Conservation (phyloP, 2,888 invertebrate genomes). For the Tachina fera region DNA sequence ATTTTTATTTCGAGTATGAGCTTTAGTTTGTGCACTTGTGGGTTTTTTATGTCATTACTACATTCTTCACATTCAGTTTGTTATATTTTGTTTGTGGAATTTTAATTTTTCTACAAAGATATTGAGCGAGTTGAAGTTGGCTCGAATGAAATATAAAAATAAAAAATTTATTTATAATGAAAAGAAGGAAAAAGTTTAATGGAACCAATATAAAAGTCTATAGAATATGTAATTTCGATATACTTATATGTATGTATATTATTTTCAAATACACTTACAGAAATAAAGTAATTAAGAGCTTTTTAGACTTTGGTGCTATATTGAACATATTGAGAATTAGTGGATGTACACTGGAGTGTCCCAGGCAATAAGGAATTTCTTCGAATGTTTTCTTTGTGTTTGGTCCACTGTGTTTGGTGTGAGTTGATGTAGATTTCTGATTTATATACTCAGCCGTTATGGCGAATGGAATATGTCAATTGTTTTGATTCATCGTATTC, state of each 20-base stretch:
- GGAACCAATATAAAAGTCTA: slow-evolving; percentile 74
- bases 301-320: background rate
- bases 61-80: slow-evolving; percentile 20
- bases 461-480: no score
- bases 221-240: slow-evolving; percentile 51
- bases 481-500: no score
- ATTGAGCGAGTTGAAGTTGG: slow-evolving; percentile 45
- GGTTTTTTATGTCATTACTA: slow-evolving; percentile 34
- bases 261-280: slow-evolving; percentile 36
- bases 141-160: slow-evolving; percentile 44
- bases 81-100: slow-evolving; percentile 52
- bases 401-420: no score
- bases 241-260: slow-evolving; percentile 11
- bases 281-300: background rate
- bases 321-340: no score
- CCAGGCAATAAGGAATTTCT: no score
- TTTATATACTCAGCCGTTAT: no score
- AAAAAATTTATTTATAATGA: slow-evolving; percentile 47
- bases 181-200: slow-evolving; percentile 75
- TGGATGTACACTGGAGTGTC: no score
- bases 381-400: no score
- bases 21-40: slow-evolving; percentile 15
- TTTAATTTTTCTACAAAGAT: slow-evolving; percentile 60
- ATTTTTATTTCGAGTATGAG: slow-evolving; percentile 42
- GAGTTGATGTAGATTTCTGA: no score